These are phyloP conservation scores for Pseudopipra pipra DNA, from an alignment of 2,113 vertebrate species.

Conservation along the genomic window DNA sequence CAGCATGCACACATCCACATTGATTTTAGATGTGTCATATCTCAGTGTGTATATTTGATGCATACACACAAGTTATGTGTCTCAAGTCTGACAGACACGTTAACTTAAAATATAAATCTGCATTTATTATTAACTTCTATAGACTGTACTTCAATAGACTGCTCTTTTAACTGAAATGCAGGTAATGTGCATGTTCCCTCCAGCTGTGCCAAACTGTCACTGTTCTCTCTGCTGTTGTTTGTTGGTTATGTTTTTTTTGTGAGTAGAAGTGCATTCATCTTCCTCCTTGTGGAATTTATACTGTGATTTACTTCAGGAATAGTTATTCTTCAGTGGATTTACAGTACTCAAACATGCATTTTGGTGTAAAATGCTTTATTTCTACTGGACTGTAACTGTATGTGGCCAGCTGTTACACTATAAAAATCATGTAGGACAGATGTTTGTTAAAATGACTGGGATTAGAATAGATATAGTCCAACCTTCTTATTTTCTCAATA, in stretches of 20 bases:
- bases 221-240: background rate
- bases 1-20: rapidly evolving
- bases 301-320: background rate
- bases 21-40: background rate
- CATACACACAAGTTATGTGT: rapidly evolving
- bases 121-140: background rate
- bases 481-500: background rate
- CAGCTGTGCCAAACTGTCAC: background rate
- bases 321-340: background rate
- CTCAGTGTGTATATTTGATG: background rate
- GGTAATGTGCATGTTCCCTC: background rate
- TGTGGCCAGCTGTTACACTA: background rate
- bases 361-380: background rate
- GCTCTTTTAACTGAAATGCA: background rate
- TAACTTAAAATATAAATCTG: background rate
- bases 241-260: background rate
- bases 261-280: background rate
- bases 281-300: background rate
- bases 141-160: background rate
- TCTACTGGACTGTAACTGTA: background rate
- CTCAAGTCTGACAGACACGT: background rate
- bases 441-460: background rate
- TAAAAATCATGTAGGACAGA: background rate
- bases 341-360: background rate
- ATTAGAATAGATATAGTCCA: background rate